Base-by-base conservation (phyloP, 2,113 vertebrate genomes). In the Pampusana beccarii region DNA sequence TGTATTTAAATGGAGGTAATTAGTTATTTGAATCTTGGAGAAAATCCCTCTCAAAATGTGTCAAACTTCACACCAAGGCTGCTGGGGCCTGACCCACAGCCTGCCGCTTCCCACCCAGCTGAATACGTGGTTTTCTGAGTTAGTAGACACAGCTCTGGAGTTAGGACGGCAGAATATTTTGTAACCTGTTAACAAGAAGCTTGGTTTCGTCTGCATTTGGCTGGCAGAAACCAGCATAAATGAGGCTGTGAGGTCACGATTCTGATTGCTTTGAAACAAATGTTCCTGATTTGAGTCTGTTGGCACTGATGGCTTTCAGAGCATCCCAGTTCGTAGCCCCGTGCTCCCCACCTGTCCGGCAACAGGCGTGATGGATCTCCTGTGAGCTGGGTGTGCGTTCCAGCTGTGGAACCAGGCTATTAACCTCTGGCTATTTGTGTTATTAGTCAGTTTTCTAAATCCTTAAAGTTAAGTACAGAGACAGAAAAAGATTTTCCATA, bases 371-470 rank as follows among this genome's bases (percentile, higher is more conserved):
- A 92, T 83, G 61, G 86, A 93, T 96, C 91, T 90, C 93, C 83
- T 92, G 85, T 70, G 92, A 80, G 67, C 75, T 65, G 74, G 25
- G 8, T 24, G 20, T 58, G 67, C 2, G 1, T 87, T 95, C 95
- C 93, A 95, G 92, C 95, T 70, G 73, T 95, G 96, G 88, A 93
- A 97, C 87, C 92, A 95, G 91, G 54, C 96, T 97, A 91, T 96
- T 98, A 97, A 97, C 97, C 97, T 95, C 78, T 38, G 95, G 61
- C 64, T 93, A 95, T 97, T 97, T 97, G 96, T 97, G 97, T 97
- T 98, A 96, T 98, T 97, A 97, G 94, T 97, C 97, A 97, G 83
- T 97, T 97, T 97, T 81, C 78, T 93, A 97, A 97, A 95, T 88
- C 95, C 74, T 95, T 80, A 74, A 74, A 93, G 60, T 96, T 80